These are phyloP conservation scores for Theonella swinhoei DNA, from an alignment of 37 sponge, comb jelly and placozoan species.

Conservation along the genomic window DNA sequence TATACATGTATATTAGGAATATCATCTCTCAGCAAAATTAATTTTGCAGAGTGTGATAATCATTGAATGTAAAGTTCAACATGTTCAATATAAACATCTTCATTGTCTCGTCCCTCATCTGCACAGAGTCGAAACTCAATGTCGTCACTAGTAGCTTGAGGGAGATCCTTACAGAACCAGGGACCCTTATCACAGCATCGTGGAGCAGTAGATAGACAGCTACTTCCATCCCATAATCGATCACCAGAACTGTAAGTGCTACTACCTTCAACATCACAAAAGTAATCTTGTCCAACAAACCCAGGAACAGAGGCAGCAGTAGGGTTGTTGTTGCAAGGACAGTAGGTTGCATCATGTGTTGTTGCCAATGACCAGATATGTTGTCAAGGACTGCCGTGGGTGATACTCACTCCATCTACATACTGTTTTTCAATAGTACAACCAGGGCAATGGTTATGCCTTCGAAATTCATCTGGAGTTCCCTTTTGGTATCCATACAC, in stretches of 20 bases:
- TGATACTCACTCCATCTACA: slow-evolving; percentile 38
- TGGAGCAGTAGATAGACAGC: neutral
- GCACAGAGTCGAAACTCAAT: slow-evolving; percentile 59
- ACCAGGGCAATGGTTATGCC: neutral
- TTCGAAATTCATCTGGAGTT: slow-evolving; percentile 1
- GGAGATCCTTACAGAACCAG: slow-evolving; percentile 46
- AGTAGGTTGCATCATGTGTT: neutral
- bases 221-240: neutral
- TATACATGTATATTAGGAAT: too few relatives aligned
- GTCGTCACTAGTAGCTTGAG: slow-evolving; percentile 27
- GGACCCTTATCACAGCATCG: neutral
- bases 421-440: slow-evolving; percentile 28
- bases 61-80: slow-evolving; percentile 36
- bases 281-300: slow-evolving; percentile 24
- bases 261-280: slow-evolving; percentile 13
- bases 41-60: too few relatives aligned
- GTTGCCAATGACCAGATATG: slow-evolving; percentile 35
- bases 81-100: slow-evolving; percentile 36
- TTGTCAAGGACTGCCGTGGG: slow-evolving; percentile 24
- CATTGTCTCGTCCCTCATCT: slow-evolving; percentile 19
- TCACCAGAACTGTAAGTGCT: neutral
- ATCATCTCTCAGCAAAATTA: too few relatives aligned
- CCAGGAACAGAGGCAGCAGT: neutral
- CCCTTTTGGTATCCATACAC: slow-evolving; percentile 16
- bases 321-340: slow-evolving; percentile 9